Evolutionary conservation across 1,140 invertebrate genomes (phyloP), one percentile per base, ranked within the genome.

Genomic region (Danaus melanippus): DNA sequence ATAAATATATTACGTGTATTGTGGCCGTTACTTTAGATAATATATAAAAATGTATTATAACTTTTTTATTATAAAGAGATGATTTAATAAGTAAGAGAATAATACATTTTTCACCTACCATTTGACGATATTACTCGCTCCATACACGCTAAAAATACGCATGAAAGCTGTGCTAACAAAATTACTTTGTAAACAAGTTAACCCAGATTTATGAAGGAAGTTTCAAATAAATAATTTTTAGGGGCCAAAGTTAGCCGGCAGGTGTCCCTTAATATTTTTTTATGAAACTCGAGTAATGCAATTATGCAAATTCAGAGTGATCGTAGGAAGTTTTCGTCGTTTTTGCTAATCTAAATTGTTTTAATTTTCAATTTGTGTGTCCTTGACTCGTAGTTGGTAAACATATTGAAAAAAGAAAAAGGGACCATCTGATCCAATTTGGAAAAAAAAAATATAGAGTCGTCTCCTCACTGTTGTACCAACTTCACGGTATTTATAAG

Each of bases 121-220:
- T 32, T 32, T 32, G 21, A 32, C 21, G 21, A 32, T 4, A 32
- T 32, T 32, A 32, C 21, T 7, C 21, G 21, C 21, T 32, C 7
- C 21, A 10, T 17, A 50, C 40, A 12, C 21, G 49, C 49, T 15
- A 63, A 63, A 63, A 63, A 59, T 64, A 54, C 56, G 44, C 46
- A 45, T 54, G 53, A 62, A 66, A 60, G 58, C 59, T 50, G 60
- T 50, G 57, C 56, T 58, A 48, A 49, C 60, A 65, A 78, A 68
- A 80, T 80, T 76, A 80, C 77, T 80, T 80, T 58, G 73, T 78
- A 80, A 80, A 80, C 77, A 80, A 80, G 67, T 80, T 78, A 64
- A 71, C 63, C 45, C 64, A 74, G 75, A 80, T 80, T 80, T 80
- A 80, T 80, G 77, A 76, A 74, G 72, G 69, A 80, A 80, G 66